Evolutionary conservation across 2,797 vertebrate genomes (phyloP).

Genomic region (Tadarida brasiliensis): DNA sequence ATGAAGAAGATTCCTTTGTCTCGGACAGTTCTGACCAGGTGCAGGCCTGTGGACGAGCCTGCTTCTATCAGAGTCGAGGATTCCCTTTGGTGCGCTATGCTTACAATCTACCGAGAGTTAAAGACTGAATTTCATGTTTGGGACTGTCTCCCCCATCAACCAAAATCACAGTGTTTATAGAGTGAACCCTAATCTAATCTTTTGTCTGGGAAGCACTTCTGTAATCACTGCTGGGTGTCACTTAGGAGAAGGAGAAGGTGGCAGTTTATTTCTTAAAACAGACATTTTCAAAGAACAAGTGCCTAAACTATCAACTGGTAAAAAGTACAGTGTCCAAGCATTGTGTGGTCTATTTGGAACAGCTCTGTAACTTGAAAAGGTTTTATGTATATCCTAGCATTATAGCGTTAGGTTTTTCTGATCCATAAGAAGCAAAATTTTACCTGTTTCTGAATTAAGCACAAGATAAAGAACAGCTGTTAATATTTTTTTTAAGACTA

Average conservation of each 20-base stretch:
- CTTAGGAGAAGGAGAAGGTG: conserved; percentile 90
- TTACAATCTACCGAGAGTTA: conserved; percentile 95
- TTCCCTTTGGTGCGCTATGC: conserved; percentile 97
- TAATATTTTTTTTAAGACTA: conserved; percentile 82
- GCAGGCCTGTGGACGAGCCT: conserved; percentile 96
- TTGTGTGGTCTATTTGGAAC: conserved; percentile 81
- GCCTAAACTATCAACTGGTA: conserved; percentile 84
- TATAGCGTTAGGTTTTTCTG: conserved; percentile 79
- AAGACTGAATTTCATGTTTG: conserved; percentile 90
- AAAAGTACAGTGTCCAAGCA: conserved; percentile 81
- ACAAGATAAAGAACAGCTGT: conserved; percentile 86
- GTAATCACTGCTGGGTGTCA: conserved; percentile 85
- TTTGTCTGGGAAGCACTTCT: conserved; percentile 92
- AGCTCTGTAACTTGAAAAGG: conserved; percentile 77
- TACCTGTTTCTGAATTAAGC: conserved; percentile 79
- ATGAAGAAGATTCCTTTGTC: conserved; percentile 98
- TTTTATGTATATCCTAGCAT: conserved; percentile 77
- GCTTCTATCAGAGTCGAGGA: conserved; percentile 97
- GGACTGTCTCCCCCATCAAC: conserved; percentile 52
- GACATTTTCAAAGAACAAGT: conserved; percentile 80
- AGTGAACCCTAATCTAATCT: conserved; percentile 81
- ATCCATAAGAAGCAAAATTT: conserved; percentile 81
- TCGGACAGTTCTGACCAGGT: conserved; percentile 99
- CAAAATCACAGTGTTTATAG: conserved; percentile 63
- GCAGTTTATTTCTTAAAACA: conserved; percentile 87